These are phyloP conservation scores for Hystrix cristata DNA, from an alignment of 2,113 vertebrate species.

Conservation along the genomic window DNA sequence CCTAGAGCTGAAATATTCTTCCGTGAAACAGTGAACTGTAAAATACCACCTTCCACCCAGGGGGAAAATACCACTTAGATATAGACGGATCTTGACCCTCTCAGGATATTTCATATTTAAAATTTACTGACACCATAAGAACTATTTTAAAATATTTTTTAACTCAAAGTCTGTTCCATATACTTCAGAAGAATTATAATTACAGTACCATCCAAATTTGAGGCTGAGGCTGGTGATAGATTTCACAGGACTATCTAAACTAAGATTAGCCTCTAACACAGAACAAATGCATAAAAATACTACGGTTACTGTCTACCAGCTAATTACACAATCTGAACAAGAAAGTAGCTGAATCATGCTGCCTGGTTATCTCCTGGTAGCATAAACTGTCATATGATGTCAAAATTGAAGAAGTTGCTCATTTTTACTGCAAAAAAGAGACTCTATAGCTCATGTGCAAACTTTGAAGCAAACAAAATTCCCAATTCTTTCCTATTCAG, in stretches of 20 bases:
- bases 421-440: not conserved
- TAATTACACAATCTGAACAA: not conserved
- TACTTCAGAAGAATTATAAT: not conserved
- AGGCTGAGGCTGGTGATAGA: not conserved
- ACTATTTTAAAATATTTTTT: not conserved
- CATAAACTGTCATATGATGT: slow-evolving; percentile 48
- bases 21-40: not conserved
- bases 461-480: not conserved
- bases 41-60: not conserved
- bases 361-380: slow-evolving; percentile 58
- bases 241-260: not conserved
- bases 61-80: not conserved
- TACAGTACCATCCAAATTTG: not conserved
- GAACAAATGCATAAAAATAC: not conserved
- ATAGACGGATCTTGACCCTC: not conserved
- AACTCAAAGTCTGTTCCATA: slow-evolving; percentile 18
- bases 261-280: not conserved
- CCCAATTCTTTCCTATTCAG: not conserved
- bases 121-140: not conserved
- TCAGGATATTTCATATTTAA: not conserved
- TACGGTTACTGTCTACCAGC: slow-evolving; percentile 39
- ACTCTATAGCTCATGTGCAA: not conserved
- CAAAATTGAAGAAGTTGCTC: not conserved
- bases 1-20: not conserved
- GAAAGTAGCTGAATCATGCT: slow-evolving; percentile 84